A percentile compares a stretch with the other conserved stretches of the same genome.
phyloP scores from a whole-genome alignment of 1,140 invertebrate species.

The Philopotamus ludificatus region DNA sequence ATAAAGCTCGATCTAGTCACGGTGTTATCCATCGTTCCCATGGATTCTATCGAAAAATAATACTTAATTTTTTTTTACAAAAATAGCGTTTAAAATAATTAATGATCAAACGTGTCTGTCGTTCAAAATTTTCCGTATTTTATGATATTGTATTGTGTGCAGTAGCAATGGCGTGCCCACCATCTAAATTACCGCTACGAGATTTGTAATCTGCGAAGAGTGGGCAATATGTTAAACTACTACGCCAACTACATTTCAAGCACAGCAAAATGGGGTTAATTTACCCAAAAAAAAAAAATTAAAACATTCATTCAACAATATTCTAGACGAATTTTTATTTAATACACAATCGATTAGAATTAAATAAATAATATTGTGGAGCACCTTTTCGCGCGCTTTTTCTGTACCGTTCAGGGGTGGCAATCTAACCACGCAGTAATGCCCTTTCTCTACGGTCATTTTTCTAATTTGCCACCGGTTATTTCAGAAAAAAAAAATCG shows the following conservation, averaged over 20 bases:
- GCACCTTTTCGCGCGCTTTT: background rate
- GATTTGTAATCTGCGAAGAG: constrained; percentile 29
- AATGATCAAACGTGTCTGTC: constrained; percentile 6
- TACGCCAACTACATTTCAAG: constrained; percentile 3
- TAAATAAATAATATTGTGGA: background rate
- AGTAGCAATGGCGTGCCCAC: constrained; percentile 18
- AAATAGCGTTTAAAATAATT: too few species aligned
- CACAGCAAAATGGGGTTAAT: background rate
- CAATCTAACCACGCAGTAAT: constrained; percentile 33
- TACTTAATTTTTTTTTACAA: too few species aligned
- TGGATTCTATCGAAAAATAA: too few species aligned
- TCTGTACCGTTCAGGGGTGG: constrained; percentile 16
- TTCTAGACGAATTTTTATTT: background rate
- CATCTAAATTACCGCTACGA: constrained; percentile 27
- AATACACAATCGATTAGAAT: background rate
- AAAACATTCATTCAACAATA: background rate
- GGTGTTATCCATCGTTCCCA: too few species aligned
- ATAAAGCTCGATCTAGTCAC: too few species aligned
- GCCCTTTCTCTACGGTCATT: constrained; percentile 37
- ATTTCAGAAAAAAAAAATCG: too few species aligned
- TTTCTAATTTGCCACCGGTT: constrained; percentile 36
- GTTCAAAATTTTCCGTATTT: background rate
- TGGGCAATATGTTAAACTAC: constrained; percentile 28
- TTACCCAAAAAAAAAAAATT: background rate
- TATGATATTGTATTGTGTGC: constrained; percentile 5